These are phyloP conservation scores for Dendrolimus kikuchii DNA, from an alignment of 1,140 invertebrate species.

Conservation along the genomic window DNA sequence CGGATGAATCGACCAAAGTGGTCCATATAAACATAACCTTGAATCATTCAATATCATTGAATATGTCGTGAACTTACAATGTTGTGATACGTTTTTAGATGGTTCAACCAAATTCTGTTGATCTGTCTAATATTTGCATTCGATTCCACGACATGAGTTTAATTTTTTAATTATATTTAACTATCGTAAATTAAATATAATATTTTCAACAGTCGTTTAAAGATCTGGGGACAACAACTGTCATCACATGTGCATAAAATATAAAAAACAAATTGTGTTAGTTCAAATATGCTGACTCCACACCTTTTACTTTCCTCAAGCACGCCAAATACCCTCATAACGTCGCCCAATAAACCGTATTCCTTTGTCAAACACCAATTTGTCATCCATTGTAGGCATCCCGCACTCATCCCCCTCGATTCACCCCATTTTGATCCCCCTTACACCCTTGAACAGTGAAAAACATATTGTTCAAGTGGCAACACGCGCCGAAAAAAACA, in stretches of 20 bases:
- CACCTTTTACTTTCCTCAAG: conserved; percentile 16
- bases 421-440: conserved; percentile 5
- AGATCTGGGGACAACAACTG: too few species aligned
- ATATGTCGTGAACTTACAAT: too few species aligned
- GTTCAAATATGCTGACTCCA: conserved; percentile 20
- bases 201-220: too few species aligned
- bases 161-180: too few species aligned
- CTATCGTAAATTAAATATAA: too few species aligned
- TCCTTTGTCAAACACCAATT: conserved; percentile 60
- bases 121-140: too few species aligned
- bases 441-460: conserved; percentile 9
- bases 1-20: too few species aligned
- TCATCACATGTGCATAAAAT: not conserved
- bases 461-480: conserved; percentile 43
- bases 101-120: too few species aligned
- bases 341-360: conserved; percentile 61
- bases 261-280: not conserved
- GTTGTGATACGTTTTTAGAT: too few species aligned
- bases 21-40: too few species aligned
- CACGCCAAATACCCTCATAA: conserved; percentile 57
- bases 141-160: too few species aligned
- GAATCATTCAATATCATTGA: too few species aligned
- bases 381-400: conserved; percentile 53
- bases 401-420: conserved; percentile 9
- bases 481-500: conserved; percentile 54